Evolutionary conservation across 2,888 invertebrate genomes (phyloP), one percentile per base, ranked within the genome.

Genomic region (Drosophila neotestacea): DNA sequence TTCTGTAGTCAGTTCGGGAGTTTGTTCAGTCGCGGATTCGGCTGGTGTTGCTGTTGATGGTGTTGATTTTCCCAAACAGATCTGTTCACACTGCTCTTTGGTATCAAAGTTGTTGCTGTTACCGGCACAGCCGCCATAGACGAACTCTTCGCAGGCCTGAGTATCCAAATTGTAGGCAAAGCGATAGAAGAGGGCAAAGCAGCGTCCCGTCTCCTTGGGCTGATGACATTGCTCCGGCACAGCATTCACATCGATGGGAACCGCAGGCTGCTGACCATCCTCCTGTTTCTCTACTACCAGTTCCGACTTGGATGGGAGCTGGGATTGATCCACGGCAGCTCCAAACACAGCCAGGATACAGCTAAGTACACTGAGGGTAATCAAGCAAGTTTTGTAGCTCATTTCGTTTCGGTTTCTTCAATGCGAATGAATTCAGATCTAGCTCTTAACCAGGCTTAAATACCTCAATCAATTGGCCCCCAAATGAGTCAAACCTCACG

Each of bases 21-120:
- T 41, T 32, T 44, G 50, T n/a, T 78, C 73, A 1, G 79, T 78
- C 3, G 50, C 48, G 6, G 69, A 30, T 10, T 27, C 39, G 11
- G 36, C 22, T 11, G 54, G 32, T 2, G 54, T 7, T 41, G 54
- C 34, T 55, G 7, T 22, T 5, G 68, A 50, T 38, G 50, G 27
- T 38, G 42, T 28, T 0, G 59, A 38, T 16, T 69, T 77, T 46
- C 52, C 47, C 48, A 82, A 46, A 77, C 96, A 96, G 13, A 94
- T 93, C 34, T 93, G 91, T 69, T 93, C 94, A 83, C 96, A 96
- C 65, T 95, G 95, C 13, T 95, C 94, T 50, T 93, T 92, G 1
- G 94, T 94, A 52, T 94, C 93, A 90, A 97, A 97, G 89, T 96
- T 96, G 91, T 97, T 97, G 76, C 94, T 94, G 89, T 97, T 97